A percentile compares a stretch with the other conserved stretches of the same genome.
phyloP scores from a whole-genome alignment of 2,113 vertebrate species.

The Machaerirhynchus nigripectus region DNA sequence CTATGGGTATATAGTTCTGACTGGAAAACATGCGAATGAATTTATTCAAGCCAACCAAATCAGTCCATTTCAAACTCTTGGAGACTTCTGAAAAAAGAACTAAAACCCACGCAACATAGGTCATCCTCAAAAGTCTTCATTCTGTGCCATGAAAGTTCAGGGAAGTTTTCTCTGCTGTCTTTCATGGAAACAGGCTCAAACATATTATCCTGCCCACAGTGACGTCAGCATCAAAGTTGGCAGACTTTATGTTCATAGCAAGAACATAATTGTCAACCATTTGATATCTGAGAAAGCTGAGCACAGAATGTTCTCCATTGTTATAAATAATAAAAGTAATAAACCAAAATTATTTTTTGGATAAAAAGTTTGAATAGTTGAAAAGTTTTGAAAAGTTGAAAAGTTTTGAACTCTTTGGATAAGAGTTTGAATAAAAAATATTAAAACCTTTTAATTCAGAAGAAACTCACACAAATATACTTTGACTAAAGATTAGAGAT shows the following conservation, averaged over 20 bases:
- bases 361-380: no score
- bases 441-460: background rate
- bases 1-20: background rate
- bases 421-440: background rate
- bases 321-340: background rate
- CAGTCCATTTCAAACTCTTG: background rate
- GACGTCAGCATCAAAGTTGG: background rate
- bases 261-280: background rate
- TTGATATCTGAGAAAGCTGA: background rate
- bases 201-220: background rate
- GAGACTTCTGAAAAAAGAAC: background rate
- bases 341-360: background rate
- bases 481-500: background rate
- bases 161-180: background rate
- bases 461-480: background rate
- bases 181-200: background rate
- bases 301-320: background rate
- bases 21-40: background rate
- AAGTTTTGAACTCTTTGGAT: no score
- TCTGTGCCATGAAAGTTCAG: background rate
- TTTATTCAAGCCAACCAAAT: background rate
- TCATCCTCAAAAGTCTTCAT: conserved; percentile 9
- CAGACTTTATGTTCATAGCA: background rate
- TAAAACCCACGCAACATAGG: background rate
- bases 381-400: no score